These are phyloP conservation scores for Eurytoma californica DNA, from an alignment of 2,888 invertebrate genomes.

Conservation along the genomic window DNA sequence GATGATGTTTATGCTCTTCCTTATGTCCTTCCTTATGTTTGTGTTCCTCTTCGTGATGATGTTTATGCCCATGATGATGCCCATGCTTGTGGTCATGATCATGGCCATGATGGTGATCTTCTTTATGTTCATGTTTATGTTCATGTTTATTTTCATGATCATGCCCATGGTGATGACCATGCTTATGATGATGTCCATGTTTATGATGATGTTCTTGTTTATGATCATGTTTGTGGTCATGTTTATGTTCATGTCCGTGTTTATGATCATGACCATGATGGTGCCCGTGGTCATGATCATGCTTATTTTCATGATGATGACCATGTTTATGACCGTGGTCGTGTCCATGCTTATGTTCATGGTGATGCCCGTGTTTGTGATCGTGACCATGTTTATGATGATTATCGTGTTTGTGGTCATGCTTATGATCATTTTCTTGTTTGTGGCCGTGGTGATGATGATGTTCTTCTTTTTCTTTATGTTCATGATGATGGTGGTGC, in stretches of 20 bases:
- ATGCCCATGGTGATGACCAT: constrained; percentile 27
- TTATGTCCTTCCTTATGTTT: constrained; percentile 36
- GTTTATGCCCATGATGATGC: constrained; percentile 29
- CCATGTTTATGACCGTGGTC: constrained; percentile 41
- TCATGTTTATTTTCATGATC: constrained; percentile 32
- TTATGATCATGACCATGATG: constrained; percentile 43
- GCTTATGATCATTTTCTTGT: constrained; percentile 33
- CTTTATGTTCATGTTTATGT: constrained; percentile 31
- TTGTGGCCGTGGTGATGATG: constrained; percentile 54
- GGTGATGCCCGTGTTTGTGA: constrained; percentile 36
- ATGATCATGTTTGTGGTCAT: constrained; percentile 39
- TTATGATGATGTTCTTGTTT: constrained; percentile 38
- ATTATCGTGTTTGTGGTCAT: constrained; percentile 44
- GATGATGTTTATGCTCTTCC: constrained; percentile 42
- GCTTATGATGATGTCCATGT: constrained; percentile 29
- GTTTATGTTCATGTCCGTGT: constrained; percentile 31
- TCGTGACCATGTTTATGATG: constrained; percentile 37
- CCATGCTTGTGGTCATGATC: constrained; percentile 9
- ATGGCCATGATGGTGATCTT: constrained; percentile 26
- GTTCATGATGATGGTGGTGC: constrained; percentile 55
- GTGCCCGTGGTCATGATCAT: constrained; percentile 44
- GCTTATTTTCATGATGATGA: constrained; percentile 43
- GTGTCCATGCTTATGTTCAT: constrained; percentile 33
- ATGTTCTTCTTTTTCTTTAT: constrained; percentile 52
- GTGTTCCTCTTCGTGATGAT: constrained; percentile 26